Conservation (phyloP, 2,797 vertebrate genomes). For the Craterocephalus amniculus region DNA sequence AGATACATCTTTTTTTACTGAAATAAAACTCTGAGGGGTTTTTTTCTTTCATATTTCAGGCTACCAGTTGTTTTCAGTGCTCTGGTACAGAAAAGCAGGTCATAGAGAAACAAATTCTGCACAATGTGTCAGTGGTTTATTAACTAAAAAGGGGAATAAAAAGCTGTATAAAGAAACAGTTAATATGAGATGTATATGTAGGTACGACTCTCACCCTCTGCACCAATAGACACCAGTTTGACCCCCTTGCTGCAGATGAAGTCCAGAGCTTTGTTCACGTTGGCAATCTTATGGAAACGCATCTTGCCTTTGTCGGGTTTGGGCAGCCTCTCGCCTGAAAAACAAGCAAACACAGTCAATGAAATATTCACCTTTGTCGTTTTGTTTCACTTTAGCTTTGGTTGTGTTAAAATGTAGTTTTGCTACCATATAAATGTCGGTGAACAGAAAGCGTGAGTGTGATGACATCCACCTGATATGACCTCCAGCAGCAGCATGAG, state of each 20-base stretch:
- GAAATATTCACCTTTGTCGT: neutral
- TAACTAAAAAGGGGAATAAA: neutral
- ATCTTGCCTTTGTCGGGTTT: conserved; percentile 95
- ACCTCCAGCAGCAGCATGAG: conserved; percentile 94
- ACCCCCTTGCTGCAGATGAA: conserved; percentile 94
- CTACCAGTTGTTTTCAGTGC: neutral
- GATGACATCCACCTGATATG: conserved; percentile 84
- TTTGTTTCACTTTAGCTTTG: neutral
- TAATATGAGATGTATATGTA: neutral
- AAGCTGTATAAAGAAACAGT: neutral
- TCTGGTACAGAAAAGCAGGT: conserved; percentile 21
- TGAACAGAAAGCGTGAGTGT: neutral
- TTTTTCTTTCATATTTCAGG: neutral
- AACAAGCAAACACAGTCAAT: neutral
- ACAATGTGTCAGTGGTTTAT: conserved; percentile 6
- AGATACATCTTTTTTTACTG: neutral
- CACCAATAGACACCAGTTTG: conserved; percentile 92
- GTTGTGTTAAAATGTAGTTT: neutral
- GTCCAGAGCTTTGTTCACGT: conserved; percentile 93
- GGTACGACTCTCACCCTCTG: conserved; percentile 83
- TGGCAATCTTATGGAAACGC: conserved; percentile 95
- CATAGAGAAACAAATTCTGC: neutral
- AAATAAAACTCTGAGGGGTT: neutral
- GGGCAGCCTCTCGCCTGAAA: conserved; percentile 89
- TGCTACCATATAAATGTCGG: neutral